These are phyloP conservation scores for Himalopsyche tibetana DNA, from an alignment of 2,888 invertebrate genomes.

Conservation along the genomic window DNA sequence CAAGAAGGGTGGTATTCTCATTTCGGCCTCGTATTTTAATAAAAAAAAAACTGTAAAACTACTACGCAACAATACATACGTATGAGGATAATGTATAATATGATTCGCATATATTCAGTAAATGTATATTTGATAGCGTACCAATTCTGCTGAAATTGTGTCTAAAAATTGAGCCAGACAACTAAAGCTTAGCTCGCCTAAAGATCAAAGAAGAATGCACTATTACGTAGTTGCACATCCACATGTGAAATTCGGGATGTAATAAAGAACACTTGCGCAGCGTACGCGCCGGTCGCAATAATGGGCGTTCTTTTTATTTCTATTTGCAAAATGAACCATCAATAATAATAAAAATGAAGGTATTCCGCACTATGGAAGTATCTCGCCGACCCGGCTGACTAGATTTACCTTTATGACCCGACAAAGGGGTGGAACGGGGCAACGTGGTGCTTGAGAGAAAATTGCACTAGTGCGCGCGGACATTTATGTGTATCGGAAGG, in stretches of 20 bases:
- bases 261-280: not conserved
- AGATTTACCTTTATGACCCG: constrained; percentile 7
- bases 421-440: not conserved
- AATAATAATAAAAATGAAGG: constrained; percentile 11
- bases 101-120: no score
- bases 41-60: no score
- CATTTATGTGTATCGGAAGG: constrained; percentile 7
- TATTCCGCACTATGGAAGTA: not conserved
- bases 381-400: not conserved
- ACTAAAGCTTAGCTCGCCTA: no score
- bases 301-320: not conserved
- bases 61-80: no score
- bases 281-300: constrained; percentile 9
- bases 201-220: no score
- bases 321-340: not conserved
- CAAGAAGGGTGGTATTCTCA: no score
- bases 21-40: no score
- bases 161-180: no score
- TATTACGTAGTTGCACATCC: no score
- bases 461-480: not conserved
- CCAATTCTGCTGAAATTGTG: no score
- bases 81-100: no score
- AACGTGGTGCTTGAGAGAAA: not conserved
- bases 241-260: not conserved
- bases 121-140: no score